Conservation (phyloP, 2,797 vertebrate genomes). For the Pangasius mekongensis region DNA sequence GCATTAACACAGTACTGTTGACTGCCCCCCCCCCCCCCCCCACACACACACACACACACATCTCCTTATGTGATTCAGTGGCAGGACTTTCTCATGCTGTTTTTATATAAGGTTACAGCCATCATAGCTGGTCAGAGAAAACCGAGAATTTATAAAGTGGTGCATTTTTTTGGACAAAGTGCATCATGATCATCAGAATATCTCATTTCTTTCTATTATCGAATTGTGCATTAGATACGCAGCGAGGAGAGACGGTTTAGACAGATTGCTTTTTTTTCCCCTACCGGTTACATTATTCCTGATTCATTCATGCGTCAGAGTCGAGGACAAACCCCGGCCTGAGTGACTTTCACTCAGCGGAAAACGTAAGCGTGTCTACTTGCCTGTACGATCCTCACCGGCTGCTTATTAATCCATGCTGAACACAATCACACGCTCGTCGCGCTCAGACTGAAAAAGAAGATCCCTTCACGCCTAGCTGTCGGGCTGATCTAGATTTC, state of each 20-base stretch:
- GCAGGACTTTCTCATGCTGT: slow-evolving; percentile 24
- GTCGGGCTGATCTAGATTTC: neutral
- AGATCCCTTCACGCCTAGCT: neutral
- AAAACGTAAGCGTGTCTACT: slow-evolving; percentile 53
- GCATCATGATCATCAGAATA: no score
- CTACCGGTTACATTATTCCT: neutral
- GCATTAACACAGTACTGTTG: neutral
- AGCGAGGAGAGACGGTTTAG: neutral
- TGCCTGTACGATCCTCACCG: slow-evolving; percentile 59
- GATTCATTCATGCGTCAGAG: slow-evolving; percentile 10
- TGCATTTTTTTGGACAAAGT: neutral
- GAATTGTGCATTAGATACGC: neutral
- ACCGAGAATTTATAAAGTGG: neutral
- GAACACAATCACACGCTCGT: slow-evolving; percentile 59
- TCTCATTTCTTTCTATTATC: no score
- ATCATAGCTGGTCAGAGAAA: slow-evolving; percentile 1
- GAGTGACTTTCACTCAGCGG: neutral
- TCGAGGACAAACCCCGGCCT: slow-evolving; percentile 24
- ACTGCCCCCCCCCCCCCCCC: neutral
- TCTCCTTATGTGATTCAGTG: neutral
- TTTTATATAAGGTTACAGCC: slow-evolving; percentile 30
- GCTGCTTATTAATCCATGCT: slow-evolving; percentile 67
- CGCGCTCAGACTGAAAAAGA: slow-evolving; percentile 50
- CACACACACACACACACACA: slow-evolving; percentile 6
- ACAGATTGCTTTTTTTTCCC: neutral